Percentiles rank a stretch among this genome's conserved stretches.
Conservation (phyloP, 2,888 invertebrate genomes). For the Lepetodrilus schrolli region DNA sequence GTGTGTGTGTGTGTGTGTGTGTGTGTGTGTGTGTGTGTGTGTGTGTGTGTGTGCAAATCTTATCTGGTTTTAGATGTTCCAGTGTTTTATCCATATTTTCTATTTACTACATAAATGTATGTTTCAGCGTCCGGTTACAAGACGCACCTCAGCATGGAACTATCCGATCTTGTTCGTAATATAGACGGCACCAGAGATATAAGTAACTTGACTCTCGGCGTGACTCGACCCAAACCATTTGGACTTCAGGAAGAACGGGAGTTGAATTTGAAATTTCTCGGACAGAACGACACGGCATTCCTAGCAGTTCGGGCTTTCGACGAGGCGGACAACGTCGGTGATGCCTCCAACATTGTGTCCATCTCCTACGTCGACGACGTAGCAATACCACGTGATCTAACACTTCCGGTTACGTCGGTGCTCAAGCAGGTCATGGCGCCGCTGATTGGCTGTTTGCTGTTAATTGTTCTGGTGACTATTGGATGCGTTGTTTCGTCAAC, state of each 20-base stretch:
- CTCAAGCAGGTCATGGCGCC: slow-evolving; percentile 33
- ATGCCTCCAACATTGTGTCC: slow-evolving; percentile 46
- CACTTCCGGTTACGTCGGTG: slow-evolving; percentile 10
- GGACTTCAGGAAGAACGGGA: slow-evolving; percentile 33
- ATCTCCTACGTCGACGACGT: slow-evolving; percentile 40
- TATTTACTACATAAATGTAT: too few species aligned
- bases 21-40: too few species aligned
- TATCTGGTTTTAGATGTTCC: too few species aligned
- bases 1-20: too few species aligned
- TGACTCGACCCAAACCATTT: slow-evolving; percentile 15
- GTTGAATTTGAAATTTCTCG: slow-evolving; percentile 13
- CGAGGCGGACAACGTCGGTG: slow-evolving; percentile 41
- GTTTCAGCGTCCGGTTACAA: slow-evolving; percentile 39
- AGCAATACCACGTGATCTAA: slow-evolving; percentile 30
- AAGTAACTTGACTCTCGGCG: not conserved
- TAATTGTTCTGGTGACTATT: slow-evolving; percentile 28
- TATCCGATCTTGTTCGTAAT: slow-evolving; percentile 30
- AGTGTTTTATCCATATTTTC: too few species aligned
- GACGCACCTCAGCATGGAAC: slow-evolving; percentile 32
- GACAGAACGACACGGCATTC: slow-evolving; percentile 38
- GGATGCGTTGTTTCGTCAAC: slow-evolving; percentile 29
- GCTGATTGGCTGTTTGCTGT: slow-evolving; percentile 27
- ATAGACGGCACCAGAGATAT: not conserved
- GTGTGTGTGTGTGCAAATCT: too few species aligned
- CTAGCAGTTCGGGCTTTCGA: slow-evolving; percentile 43